Percentiles rank a stretch among this genome's conserved stretches.
phyloP scores from a whole-genome alignment of 1,140 invertebrate genomes.

The Apis cerana region DNA sequence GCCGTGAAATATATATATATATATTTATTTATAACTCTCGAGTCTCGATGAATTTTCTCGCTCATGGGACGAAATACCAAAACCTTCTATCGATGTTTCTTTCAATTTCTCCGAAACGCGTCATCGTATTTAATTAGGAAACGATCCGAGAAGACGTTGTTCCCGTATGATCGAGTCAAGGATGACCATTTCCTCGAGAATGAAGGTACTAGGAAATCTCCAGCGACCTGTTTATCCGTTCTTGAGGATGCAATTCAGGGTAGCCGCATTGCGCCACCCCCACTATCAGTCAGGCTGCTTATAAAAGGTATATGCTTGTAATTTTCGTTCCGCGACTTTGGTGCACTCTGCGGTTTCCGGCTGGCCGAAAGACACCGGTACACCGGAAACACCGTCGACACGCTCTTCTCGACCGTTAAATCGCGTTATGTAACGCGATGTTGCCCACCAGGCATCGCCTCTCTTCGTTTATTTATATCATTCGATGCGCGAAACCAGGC shows the following conservation, averaged over 20 bases:
- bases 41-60: not conserved
- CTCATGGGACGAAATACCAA: too few relatives aligned
- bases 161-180: too few relatives aligned
- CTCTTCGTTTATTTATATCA: slow-evolving; percentile 4
- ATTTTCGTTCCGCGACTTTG: slow-evolving; percentile 35
- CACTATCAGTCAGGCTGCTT: slow-evolving; percentile 35
- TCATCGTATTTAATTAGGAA: not conserved
- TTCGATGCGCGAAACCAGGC: too few relatives aligned
- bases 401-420: slow-evolving; percentile 14
- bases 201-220: slow-evolving; percentile 29
- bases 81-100: too few relatives aligned
- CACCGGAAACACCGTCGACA: slow-evolving; percentile 17
- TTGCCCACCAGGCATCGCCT: not conserved
- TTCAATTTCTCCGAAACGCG: too few relatives aligned
- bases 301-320: slow-evolving; percentile 49
- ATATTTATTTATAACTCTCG: too few relatives aligned
- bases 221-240: slow-evolving; percentile 54
- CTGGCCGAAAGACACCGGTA: not conserved
- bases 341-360: slow-evolving; percentile 11
- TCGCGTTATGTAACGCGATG: slow-evolving; percentile 17
- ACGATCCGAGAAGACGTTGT: not conserved
- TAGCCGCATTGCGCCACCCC: slow-evolving; percentile 59
- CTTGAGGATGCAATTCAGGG: slow-evolving; percentile 53
- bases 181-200: not conserved
- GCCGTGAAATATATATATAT: not conserved